Percentiles rank a stretch among this genome's conserved stretches.
phyloP scores from a whole-genome alignment of 2,113 vertebrate genomes.

The Megaceryle torquata region DNA sequence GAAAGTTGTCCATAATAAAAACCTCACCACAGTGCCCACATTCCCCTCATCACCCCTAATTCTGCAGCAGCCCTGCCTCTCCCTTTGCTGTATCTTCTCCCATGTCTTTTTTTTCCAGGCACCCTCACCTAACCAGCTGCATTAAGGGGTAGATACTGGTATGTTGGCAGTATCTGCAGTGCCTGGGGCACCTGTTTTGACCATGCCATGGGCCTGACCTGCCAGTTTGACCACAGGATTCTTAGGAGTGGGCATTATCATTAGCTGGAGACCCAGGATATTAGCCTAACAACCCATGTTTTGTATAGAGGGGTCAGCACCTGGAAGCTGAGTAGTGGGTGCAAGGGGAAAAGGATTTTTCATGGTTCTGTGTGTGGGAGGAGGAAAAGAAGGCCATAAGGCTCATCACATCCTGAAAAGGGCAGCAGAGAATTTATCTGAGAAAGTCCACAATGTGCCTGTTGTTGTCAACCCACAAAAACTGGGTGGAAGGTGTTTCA shows the following conservation, averaged over 20 bases:
- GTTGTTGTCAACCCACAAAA: neutral
- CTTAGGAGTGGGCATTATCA: neutral
- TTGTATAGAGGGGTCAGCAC: neutral
- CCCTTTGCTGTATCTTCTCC: neutral
- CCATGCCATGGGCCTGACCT: neutral
- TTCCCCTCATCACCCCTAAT: neutral
- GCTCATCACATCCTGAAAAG: neutral
- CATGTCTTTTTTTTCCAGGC: neutral
- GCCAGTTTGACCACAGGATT: neutral
- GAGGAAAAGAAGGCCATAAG: neutral
- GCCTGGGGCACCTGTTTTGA: rapidly evolving
- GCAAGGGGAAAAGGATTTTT: neutral
- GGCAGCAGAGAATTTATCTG: neutral
- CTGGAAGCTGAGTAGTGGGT: neutral
- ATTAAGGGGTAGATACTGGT: neutral
- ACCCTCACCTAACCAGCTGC: rapidly evolving
- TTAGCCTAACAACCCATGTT: neutral
- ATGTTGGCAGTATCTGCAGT: neutral
- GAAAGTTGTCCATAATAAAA: neutral
- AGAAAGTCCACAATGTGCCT: neutral
- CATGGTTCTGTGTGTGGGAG: neutral
- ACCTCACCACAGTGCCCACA: neutral
- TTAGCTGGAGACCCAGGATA: neutral
- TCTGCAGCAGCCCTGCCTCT: neutral
- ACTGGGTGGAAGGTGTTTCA: rapidly evolving